Base-by-base conservation (phyloP, 2,797 vertebrate species). In the Rhynchotus rufescens region DNA sequence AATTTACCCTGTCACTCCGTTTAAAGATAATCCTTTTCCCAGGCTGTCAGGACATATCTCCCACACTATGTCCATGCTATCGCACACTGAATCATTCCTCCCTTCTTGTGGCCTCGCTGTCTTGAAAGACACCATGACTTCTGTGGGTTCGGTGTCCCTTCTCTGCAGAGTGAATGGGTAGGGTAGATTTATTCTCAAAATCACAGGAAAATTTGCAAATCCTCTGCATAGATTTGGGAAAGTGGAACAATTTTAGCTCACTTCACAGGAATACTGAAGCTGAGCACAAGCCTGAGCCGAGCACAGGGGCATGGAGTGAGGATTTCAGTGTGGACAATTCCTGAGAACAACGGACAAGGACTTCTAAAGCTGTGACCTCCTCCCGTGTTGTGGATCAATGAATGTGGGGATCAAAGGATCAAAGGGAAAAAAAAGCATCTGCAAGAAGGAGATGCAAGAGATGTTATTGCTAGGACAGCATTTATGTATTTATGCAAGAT, bases 401-500 rank as follows among this genome's bases (percentile, higher is more conserved):
- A 61, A n/a, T 13, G 15, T 47, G 34, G 54, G 44, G 44, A 88
- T 26, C 30, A 25, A 76, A 76, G 42, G 9, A 36, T 36, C 36
- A 36, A 36, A 36, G 36, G 36, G 25, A 76, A 51, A 36, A 14
- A 90, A 34, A 22, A 77, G 38, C 64, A 64, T 71, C 84, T 88
- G 61, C 34, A 44, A 77, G 80, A 68, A 74, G 71, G 72, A 82
- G 72, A 77, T 59, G 32, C 21, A 59, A 47, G 34, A 74, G 42
- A 87, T 34, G 83, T 65, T 38, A n/a, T 59, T 79, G 80, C 64
- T 67, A 68, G 65, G 73, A 28, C 7, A 66, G 22, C 83, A 79
- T 65, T 79, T n/a, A 65, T 54, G 28, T 56, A 16, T 38, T 73
- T 56, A 52, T 71, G 56, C 76, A 34, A 83, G 26, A 87, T n/a